These are phyloP conservation scores for Podiceps cristatus DNA, from an alignment of 2,113 vertebrate species.

Conservation along the genomic window DNA sequence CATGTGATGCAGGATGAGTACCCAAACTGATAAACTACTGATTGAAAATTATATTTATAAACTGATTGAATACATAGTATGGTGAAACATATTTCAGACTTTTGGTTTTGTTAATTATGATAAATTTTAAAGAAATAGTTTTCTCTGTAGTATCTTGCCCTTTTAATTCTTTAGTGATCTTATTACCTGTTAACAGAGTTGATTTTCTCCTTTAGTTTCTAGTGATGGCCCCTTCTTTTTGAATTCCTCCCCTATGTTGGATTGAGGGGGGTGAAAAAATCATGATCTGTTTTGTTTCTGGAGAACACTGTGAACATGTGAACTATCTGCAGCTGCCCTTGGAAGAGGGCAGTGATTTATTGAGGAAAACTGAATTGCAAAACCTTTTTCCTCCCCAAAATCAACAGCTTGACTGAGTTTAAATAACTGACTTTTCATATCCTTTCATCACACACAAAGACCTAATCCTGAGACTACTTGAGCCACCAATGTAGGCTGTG, in stretches of 20 bases:
- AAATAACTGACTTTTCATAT: conserved; percentile 99
- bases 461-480: conserved; percentile 95
- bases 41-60: neutral
- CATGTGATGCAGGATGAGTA: neutral
- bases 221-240: conserved; percentile 33
- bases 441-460: conserved; percentile 94
- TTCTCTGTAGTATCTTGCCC: neutral
- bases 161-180: neutral
- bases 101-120: neutral
- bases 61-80: neutral
- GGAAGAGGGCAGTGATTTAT: conserved; percentile 83
- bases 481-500: conserved; percentile 91
- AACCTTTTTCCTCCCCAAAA: conserved; percentile 84
- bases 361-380: conserved; percentile 86
- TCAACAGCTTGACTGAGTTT: conserved; percentile 96
- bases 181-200: conserved; percentile 2
- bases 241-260: conserved; percentile 11
- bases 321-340: conserved; percentile 77
- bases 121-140: neutral
- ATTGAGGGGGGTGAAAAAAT: neutral
- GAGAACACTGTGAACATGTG: conserved; percentile 56
- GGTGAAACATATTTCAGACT: neutral
- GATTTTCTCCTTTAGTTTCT: conserved; percentile 11
- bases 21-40: neutral
- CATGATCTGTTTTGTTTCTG: conserved; percentile 50